phyloP scores from a whole-genome alignment of 1,140 invertebrate genomes.

The Heliconius congener region DNA sequence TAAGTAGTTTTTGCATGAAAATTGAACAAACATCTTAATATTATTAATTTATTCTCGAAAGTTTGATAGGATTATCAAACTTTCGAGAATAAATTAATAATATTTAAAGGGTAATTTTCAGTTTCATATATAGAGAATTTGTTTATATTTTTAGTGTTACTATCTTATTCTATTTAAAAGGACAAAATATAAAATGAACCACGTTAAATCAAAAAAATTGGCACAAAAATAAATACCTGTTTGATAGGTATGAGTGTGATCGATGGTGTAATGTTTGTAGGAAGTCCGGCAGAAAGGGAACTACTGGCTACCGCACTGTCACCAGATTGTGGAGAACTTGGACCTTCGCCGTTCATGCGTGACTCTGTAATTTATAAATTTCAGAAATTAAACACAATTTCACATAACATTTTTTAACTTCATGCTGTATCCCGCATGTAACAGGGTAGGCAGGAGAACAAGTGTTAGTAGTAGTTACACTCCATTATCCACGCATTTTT shows the following conservation, averaged over 20 bases:
- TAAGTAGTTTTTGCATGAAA: too few species aligned
- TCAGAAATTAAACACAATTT: too few species aligned
- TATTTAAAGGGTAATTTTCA: too few species aligned
- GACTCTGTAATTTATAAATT: conserved; percentile 45
- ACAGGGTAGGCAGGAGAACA: too few species aligned
- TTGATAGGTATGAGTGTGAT: conserved; percentile 93
- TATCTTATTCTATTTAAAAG: neutral
- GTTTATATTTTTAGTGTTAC: neutral
- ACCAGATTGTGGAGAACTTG: conserved; percentile 88
- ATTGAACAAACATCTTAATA: too few species aligned
- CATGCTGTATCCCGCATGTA: too few species aligned
- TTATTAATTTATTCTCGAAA: too few species aligned
- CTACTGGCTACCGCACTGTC: conserved; percentile 89
- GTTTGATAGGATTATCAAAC: too few species aligned
- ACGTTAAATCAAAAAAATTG: neutral
- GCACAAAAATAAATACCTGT: conserved; percentile 80
- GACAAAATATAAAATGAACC: neutral
- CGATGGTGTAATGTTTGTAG: conserved; percentile 87
- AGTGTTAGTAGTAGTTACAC: too few species aligned
- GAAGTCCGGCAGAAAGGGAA: conserved; percentile 80
- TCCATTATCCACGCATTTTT: too few species aligned
- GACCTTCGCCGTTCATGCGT: conserved; percentile 82
- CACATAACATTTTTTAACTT: too few species aligned
- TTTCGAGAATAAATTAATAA: too few species aligned
- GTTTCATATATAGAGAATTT: neutral